Conservation (phyloP, 2,113 vertebrate species). For the Alethe diademata region DNA sequence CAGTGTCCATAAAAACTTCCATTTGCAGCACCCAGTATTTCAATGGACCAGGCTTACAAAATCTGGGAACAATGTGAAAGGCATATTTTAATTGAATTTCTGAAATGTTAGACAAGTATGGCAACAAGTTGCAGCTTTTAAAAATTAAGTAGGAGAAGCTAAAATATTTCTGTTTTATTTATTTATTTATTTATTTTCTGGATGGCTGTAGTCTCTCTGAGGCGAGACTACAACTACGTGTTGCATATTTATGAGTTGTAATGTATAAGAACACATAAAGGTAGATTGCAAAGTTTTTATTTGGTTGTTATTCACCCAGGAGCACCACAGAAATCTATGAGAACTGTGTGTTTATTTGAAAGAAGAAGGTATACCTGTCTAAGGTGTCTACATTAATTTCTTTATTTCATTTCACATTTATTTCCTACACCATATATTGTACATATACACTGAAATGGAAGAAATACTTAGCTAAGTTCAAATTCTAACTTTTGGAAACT, state of each 20-base stretch:
- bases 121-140: neutral
- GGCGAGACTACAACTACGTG: too few species aligned
- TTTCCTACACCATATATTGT: neutral
- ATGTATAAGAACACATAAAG: neutral
- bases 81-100: neutral
- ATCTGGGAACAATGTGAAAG: neutral
- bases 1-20: neutral
- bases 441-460: neutral
- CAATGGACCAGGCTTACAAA: neutral
- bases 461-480: neutral
- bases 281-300: neutral
- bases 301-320: neutral
- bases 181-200: neutral
- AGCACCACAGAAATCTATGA: neutral
- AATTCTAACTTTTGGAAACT: neutral
- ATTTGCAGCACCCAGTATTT: neutral
- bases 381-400: neutral
- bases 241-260: neutral
- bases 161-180: neutral
- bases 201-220: neutral
- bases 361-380: neutral
- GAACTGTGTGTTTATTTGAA: neutral
- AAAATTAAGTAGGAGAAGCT: neutral
- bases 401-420: neutral
- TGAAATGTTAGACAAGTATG: neutral